Percentiles rank a stretch among this genome's conserved stretches.
Evolutionary conservation across 2,113 vertebrate genomes (phyloP).

Genomic region (Rhizomys pruinosus): DNA sequence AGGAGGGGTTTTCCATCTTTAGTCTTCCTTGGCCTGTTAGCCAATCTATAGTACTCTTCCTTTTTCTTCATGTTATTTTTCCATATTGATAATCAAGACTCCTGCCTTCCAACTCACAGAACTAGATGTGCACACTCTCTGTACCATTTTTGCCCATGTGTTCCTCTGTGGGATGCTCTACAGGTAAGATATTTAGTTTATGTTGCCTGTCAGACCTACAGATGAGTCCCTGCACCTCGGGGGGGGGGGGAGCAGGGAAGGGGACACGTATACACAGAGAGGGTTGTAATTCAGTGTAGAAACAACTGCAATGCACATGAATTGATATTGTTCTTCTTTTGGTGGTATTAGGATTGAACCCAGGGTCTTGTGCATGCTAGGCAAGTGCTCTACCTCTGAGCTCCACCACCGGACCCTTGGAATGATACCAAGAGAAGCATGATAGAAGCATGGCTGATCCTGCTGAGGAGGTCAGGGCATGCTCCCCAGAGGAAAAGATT

Average conservation of each 20-base stretch:
- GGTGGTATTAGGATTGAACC: background rate
- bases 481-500: background rate
- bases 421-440: background rate
- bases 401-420: too few relatives aligned
- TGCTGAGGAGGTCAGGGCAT: background rate
- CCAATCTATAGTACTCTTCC: background rate
- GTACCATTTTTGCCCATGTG: background rate
- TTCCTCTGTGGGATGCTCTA: background rate
- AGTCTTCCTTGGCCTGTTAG: too few relatives aligned
- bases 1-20: background rate
- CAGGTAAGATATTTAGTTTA: background rate
- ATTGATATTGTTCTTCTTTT: background rate
- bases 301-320: background rate
- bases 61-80: conserved; percentile 28
- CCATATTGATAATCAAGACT: background rate
- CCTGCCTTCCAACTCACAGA: background rate
- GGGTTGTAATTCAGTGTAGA: background rate
- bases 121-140: background rate
- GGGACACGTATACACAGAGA: background rate
- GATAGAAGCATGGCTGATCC: background rate
- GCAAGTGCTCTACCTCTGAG: too few relatives aligned
- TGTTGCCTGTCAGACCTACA: background rate
- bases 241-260: background rate
- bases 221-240: background rate
- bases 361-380: background rate